phyloP scores from a whole-genome alignment of 37 sponge, comb jelly and placozoan genomes.

The Diacarnus erythraeanus region DNA sequence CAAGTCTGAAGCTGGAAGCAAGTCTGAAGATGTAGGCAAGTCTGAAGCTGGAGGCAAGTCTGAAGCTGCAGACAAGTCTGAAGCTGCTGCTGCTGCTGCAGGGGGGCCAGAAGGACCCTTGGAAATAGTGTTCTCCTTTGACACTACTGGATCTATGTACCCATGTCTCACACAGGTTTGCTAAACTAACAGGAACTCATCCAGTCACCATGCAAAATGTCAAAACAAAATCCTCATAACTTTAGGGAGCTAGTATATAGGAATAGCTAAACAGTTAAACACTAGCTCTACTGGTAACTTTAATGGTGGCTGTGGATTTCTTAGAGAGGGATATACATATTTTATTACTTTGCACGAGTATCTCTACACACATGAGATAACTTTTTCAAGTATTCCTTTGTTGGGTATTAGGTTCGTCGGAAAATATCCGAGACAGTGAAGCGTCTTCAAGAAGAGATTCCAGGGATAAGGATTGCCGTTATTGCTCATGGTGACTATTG shows the following conservation, averaged over 20 bases:
- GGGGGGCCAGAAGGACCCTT: slow-evolving; percentile 31
- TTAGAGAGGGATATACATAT: too few relatives aligned
- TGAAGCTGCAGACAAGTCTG: not conserved
- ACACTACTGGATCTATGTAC: slow-evolving; percentile 68
- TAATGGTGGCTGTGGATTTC: too few relatives aligned
- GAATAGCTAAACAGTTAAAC: too few relatives aligned
- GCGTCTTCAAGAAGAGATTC: slow-evolving; percentile 37
- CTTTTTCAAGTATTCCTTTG: not conserved
- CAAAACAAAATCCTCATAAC: not conserved
- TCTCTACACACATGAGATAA: not conserved
- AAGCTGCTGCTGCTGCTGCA: not conserved
- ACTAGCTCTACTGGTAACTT: too few relatives aligned
- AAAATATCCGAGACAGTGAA: slow-evolving; percentile 19
- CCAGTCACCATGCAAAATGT: too few relatives aligned
- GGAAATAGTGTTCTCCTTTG: slow-evolving; percentile 66
- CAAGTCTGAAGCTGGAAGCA: not conserved
- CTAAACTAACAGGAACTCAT: too few relatives aligned
- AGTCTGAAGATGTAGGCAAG: not conserved
- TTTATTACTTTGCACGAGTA: too few relatives aligned
- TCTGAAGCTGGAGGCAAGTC: not conserved
- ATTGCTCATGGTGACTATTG: slow-evolving; percentile 42
- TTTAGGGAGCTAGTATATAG: not conserved
- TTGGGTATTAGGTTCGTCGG: slow-evolving; percentile 20
- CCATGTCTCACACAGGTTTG: slow-evolving; percentile 56
- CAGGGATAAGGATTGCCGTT: slow-evolving; percentile 24